phyloP scores from a whole-genome alignment of 2,888 invertebrate species.

The Corbicula japonica region DNA sequence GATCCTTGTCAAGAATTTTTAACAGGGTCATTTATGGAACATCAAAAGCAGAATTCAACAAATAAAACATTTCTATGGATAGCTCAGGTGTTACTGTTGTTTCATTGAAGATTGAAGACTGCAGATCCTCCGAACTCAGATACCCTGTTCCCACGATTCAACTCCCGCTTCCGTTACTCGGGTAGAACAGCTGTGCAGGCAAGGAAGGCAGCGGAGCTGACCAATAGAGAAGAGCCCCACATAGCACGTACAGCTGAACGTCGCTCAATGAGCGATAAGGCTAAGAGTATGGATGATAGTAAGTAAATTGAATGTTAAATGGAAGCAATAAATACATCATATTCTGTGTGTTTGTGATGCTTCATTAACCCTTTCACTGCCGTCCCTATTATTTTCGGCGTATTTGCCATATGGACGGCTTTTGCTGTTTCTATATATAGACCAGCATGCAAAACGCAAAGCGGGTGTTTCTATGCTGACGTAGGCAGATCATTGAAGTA shows the following conservation, averaged over 20 bases:
- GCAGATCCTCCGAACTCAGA: slow-evolving; percentile 61
- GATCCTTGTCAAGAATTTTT: too few relatives aligned
- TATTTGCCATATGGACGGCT: too few relatives aligned
- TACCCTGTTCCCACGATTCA: slow-evolving; percentile 83
- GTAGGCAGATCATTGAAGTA: too few relatives aligned
- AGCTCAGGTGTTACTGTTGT: not conserved
- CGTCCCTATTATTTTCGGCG: too few relatives aligned
- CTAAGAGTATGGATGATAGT: slow-evolving; percentile 59
- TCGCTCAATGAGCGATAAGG: slow-evolving; percentile 59
- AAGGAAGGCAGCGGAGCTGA: slow-evolving; percentile 91
- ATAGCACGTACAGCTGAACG: slow-evolving; percentile 63
- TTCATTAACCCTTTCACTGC: too few relatives aligned
- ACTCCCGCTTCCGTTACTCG: slow-evolving; percentile 97
- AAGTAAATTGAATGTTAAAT: slow-evolving; percentile 18
- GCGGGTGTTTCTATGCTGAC: too few relatives aligned
- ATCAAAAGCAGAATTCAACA: too few relatives aligned
- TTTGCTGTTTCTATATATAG: too few relatives aligned
- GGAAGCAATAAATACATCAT: not conserved
- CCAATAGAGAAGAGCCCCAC: slow-evolving; percentile 90
- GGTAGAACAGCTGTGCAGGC: slow-evolving; percentile 99
- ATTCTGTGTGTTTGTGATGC: too few relatives aligned
- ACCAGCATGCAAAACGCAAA: too few relatives aligned
- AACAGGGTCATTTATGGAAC: too few relatives aligned
- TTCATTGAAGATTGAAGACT: slow-evolving; percentile 67
- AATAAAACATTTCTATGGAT: not conserved